phyloP scores from a whole-genome alignment of 2,113 vertebrate genomes.

The Lonchura striata region DNA sequence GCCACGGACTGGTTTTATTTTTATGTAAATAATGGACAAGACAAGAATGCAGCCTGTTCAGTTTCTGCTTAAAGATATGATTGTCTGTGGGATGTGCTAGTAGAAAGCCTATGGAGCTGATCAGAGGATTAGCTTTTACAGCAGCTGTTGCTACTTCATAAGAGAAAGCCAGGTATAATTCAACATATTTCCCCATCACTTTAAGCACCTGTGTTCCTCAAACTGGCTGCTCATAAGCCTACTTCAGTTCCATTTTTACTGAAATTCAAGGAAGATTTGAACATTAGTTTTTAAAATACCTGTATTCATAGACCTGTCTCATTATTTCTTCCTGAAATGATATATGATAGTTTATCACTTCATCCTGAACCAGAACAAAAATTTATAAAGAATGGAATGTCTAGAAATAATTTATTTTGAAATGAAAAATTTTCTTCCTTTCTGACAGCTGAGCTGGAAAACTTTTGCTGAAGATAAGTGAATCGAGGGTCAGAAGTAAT shows the following conservation, averaged over 20 bases:
- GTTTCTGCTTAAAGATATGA: neutral
- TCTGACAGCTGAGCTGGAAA: neutral
- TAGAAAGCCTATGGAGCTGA: neutral
- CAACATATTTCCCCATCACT: neutral
- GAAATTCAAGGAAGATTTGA: neutral
- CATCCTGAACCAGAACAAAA: neutral
- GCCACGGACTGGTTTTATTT: neutral
- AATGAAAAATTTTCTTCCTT: neutral
- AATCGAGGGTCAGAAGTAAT: neutral
- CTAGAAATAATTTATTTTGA: neutral
- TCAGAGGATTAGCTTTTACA: neutral
- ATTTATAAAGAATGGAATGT: neutral
- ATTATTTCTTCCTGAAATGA: neutral
- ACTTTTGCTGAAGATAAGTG: neutral
- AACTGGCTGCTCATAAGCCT: neutral
- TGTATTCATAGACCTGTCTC: neutral
- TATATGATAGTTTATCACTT: neutral
- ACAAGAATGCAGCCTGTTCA: neutral
- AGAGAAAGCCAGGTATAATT: neutral
- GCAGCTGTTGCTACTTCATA: neutral
- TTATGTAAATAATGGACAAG: neutral
- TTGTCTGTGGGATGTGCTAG: neutral
- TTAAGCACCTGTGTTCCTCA: neutral
- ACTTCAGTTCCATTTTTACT: neutral
- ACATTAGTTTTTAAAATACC: neutral